These are phyloP conservation scores for Ploceus nigricollis DNA, from an alignment of 2,113 vertebrate genomes.

Conservation along the genomic window DNA sequence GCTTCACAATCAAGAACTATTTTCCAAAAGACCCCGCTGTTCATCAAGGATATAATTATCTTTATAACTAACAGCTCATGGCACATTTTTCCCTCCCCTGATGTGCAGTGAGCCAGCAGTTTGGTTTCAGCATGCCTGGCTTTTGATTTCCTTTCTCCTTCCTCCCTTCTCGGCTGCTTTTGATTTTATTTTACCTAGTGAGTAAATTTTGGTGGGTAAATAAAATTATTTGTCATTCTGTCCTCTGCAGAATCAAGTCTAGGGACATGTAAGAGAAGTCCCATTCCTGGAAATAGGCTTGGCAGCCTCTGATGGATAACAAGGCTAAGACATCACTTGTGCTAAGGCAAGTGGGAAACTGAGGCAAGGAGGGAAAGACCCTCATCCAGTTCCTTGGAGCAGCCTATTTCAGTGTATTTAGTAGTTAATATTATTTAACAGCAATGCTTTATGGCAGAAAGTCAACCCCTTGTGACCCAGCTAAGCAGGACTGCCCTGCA, in stretches of 20 bases:
- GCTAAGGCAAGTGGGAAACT: background rate
- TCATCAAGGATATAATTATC: constrained; percentile 11
- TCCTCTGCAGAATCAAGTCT: background rate
- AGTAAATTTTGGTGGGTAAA: background rate
- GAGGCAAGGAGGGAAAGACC: background rate
- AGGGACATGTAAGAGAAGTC: background rate
- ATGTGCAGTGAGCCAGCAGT: background rate
- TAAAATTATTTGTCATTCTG: background rate
- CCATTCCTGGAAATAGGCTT: background rate
- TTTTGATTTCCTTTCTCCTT: background rate
- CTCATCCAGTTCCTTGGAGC: background rate
- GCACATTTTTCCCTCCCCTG: background rate
- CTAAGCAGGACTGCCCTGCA: background rate
- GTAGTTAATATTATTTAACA: background rate
- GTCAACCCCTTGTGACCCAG: background rate
- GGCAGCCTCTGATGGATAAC: background rate
- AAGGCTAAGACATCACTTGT: background rate
- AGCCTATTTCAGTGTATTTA: background rate
- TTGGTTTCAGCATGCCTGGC: background rate
- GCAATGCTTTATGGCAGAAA: background rate
- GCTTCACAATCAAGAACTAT: background rate
- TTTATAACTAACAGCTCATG: background rate
- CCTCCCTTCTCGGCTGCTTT: background rate
- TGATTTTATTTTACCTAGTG: background rate
- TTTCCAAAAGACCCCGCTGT: background rate